Conservation (phyloP, 2,113 vertebrate genomes). For the Zapornia atra region DNA sequence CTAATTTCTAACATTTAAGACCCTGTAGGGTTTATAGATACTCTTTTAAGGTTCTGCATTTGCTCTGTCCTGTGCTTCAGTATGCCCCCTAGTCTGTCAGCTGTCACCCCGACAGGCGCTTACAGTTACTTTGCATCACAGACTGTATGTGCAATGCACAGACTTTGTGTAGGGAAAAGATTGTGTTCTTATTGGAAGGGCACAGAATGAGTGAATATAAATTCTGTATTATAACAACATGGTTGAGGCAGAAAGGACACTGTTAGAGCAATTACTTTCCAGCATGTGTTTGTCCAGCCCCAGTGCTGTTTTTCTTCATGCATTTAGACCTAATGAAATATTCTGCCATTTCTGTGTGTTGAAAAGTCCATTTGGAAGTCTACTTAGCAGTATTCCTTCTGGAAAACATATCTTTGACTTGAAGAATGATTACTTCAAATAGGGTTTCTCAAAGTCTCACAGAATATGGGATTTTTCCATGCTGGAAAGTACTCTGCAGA, state of each 20-base stretch:
- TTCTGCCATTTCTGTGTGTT: background rate
- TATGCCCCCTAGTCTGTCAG: background rate
- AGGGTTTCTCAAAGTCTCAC: background rate
- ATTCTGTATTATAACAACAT: background rate
- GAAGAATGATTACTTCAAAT: background rate
- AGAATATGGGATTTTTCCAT: background rate
- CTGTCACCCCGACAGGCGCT: background rate
- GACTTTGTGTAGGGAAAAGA: background rate
- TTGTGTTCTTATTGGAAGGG: background rate
- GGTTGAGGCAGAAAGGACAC: background rate
- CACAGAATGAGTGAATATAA: background rate
- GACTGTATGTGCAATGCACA: background rate
- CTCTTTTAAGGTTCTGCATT: background rate
- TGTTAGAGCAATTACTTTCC: background rate
- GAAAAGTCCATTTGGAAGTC: background rate
- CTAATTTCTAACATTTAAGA: background rate
- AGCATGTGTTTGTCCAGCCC: background rate
- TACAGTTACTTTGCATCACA: background rate
- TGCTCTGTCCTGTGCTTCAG: background rate
- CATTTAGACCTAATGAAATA: background rate
- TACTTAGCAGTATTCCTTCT: background rate
- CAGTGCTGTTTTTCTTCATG: background rate
- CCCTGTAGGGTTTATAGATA: background rate
- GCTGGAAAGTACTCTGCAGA: background rate
- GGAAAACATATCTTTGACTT: background rate